These are phyloP conservation scores for Drosophila kikkawai DNA, from an alignment of 1,140 invertebrate species.

Conservation along the genomic window DNA sequence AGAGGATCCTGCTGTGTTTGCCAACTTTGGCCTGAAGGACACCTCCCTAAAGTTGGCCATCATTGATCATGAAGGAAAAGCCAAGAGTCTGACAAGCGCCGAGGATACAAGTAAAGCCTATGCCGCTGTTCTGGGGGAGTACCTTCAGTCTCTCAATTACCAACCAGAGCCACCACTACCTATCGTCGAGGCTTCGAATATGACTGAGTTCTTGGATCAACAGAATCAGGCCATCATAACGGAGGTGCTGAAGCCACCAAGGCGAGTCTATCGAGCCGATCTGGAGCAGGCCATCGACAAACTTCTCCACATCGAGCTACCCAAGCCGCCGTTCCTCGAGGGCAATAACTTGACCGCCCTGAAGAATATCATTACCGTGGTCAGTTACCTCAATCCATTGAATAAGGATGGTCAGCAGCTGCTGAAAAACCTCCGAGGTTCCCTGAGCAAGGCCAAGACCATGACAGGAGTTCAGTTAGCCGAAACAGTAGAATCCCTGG, in stretches of 20 bases:
- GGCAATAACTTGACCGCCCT: slow-evolving; percentile 35
- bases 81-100: neutral
- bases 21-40: slow-evolving; percentile 28
- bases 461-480: slow-evolving; percentile 21
- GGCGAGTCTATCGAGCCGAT: slow-evolving; percentile 53
- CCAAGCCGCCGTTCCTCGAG: slow-evolving; percentile 33
- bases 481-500: slow-evolving; percentile 1
- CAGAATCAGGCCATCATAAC: slow-evolving; percentile 46
- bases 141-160: neutral
- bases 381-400: slow-evolving; percentile 39
- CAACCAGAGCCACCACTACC: slow-evolving; percentile 4
- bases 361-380: slow-evolving; percentile 27
- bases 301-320: slow-evolving; percentile 61
- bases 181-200: neutral
- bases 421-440: slow-evolving; percentile 17
- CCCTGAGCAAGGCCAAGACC: neutral
- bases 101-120: slow-evolving; percentile 21
- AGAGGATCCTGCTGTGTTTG: slow-evolving; percentile 1
- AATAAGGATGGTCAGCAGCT: slow-evolving; percentile 37
- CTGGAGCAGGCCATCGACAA: slow-evolving; percentile 67
- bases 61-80: slow-evolving; percentile 9
- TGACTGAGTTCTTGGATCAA: slow-evolving; percentile 1
- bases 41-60: slow-evolving; percentile 13
- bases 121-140: slow-evolving; percentile 20
- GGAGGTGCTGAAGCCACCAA: slow-evolving; percentile 23